Base-by-base conservation (phyloP, 23 tunicate species). In the Diplosoma virens region DNA sequence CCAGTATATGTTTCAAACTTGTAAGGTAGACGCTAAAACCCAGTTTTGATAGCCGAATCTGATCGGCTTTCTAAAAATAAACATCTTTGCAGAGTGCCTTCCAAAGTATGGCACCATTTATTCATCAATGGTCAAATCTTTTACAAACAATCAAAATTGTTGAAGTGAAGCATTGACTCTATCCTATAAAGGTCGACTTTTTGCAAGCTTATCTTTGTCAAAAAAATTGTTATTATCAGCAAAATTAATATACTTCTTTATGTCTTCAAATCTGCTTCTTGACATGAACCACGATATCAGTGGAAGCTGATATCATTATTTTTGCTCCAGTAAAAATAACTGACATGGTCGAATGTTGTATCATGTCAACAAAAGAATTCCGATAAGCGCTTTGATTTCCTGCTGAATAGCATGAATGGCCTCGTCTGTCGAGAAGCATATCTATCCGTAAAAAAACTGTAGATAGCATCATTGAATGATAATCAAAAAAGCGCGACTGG, bases 61-160 rank as follows among this genome's bases (percentile, higher is more conserved):
- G 21, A 56, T 56, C 6, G 63, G 24, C 24, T 56, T 16, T 16
- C 63, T 25, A 41, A 22, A 4, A 56, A 56, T 56, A 56, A 56
- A 56, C 63, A 56, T 11, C 63, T 56, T 56, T 56, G 24, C 4
- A 4, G 63, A 56, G 63, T 56, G 63, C 63, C 63, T 56, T 11
- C 63, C 63, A 56, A 56, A 16, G 4, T 56, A 56, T 56, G 63
- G 63, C 20, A 56, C 63, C 63, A 56, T 56, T 56, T 56, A 16
- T 56, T 56, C 63, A 11, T 56, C 63, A 56, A 16, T 56, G 21
- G 24, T 14, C 4, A 11, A 25, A 56, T 56, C 63, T 56, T 56
- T 56, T 56, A 14, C 63, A 56, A 56, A 20, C 24, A 56, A 56
- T 20, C 63, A 25, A 56, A 56, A 56, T 25, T 56, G 24, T 20